Evolutionary conservation across 2,888 invertebrate genomes (phyloP).

Genomic region (Dryobota labecula): DNA sequence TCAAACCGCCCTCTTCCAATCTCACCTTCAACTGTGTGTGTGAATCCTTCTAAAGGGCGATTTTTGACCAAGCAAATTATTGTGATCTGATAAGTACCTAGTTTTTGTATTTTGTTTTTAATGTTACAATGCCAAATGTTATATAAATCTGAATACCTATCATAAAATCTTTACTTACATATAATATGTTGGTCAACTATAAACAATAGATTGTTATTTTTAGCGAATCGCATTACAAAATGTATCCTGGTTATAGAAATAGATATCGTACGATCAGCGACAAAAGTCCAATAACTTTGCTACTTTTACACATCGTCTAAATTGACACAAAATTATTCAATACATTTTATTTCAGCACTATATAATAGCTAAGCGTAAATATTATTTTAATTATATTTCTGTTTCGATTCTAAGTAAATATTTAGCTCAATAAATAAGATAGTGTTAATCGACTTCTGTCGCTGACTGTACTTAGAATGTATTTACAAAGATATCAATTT

Average conservation of each 20-base stretch:
- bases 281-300: neutral
- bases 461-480: slow-evolving; percentile 11
- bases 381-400: neutral
- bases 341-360: neutral
- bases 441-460: slow-evolving; percentile 4
- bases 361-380: neutral
- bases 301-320: neutral
- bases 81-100: slow-evolving; percentile 49
- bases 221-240: slow-evolving; percentile 21
- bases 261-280: slow-evolving; percentile 5
- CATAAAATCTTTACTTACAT: slow-evolving; percentile 32
- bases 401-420: neutral
- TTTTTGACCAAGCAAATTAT: slow-evolving; percentile 44
- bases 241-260: slow-evolving; percentile 29
- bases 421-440: neutral
- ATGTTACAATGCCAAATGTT: slow-evolving; percentile 46
- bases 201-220: slow-evolving; percentile 19
- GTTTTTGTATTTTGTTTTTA: slow-evolving; percentile 33
- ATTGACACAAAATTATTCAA: neutral
- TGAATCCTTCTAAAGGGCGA: slow-evolving; percentile 20
- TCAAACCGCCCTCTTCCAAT: slow-evolving; percentile 9
- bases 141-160: slow-evolving; percentile 43
- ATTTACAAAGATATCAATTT: slow-evolving; percentile 28
- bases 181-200: slow-evolving; percentile 20
- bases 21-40: slow-evolving; percentile 7